Percentiles rank a stretch among this genome's conserved stretches.
Conservation (phyloP, 2,888 invertebrate species). For the Melanophora roralis region DNA sequence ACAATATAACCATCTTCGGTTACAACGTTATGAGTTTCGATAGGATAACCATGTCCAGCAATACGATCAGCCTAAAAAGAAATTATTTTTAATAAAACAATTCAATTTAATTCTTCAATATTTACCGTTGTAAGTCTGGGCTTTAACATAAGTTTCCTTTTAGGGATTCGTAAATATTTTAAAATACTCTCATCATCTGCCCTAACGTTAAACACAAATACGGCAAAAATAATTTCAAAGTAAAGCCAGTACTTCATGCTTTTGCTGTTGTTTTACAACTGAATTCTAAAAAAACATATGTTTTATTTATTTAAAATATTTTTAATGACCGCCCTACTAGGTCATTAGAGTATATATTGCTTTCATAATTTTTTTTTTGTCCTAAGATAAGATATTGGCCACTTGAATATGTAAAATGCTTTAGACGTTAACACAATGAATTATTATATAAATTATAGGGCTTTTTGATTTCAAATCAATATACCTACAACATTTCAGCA, state of each 20-base stretch:
- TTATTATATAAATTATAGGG: neutral
- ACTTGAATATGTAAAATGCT: neutral
- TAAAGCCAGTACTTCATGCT: conserved; percentile 10
- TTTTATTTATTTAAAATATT: neutral
- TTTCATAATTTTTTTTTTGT: neutral
- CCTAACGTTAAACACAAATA: neutral
- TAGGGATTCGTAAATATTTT: conserved; percentile 29
- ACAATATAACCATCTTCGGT: conserved; percentile 72
- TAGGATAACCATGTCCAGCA: conserved; percentile 79
- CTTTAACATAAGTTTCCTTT: conserved; percentile 11
- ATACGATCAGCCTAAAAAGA: conserved; percentile 67
- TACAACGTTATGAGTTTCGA: conserved; percentile 86
- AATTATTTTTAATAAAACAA: neutral
- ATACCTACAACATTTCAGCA: neutral
- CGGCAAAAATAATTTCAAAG: neutral
- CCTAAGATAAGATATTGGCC: neutral
- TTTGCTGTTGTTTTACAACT: neutral
- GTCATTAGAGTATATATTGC: neutral
- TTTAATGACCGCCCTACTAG: neutral
- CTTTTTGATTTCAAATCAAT: neutral
- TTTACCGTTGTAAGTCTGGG: conserved; percentile 32
- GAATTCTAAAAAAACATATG: neutral
- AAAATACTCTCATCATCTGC: neutral
- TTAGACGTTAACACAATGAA: neutral
- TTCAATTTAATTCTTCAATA: neutral